Base-by-base conservation (phyloP, 2,113 vertebrate genomes). In the Nettapus auritus region DNA sequence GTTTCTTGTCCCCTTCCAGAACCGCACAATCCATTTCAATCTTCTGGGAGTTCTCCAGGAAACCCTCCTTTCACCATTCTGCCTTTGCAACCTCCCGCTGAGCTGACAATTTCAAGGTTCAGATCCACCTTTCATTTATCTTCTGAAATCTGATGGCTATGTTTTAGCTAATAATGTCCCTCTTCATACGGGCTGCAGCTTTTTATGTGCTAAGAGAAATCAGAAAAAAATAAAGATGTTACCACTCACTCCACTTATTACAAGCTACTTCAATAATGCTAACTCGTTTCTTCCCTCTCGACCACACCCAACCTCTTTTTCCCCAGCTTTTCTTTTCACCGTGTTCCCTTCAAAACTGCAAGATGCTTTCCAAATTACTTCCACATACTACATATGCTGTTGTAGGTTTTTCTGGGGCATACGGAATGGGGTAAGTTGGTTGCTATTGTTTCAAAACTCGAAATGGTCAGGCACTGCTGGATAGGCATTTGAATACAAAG, bases 181-280 rank as follows among this genome's bases (percentile, higher is more conserved):
- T 94, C 93, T 93, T 96, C 93, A 83, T 42, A 70, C 3, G 71
- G 93, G 71, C 63, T 93, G 59, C 59, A 82, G 87, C 52, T 84
- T 95, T 89, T 62, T 70, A 96, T 6, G 71, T 55, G 91, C 93
- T 97, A 96, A 91, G 94, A 96, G 88, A 96, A 96, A 96, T 91
- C 50, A 91, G 79, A 94, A 88, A 89, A 89, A 91, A 93, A 94
- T 38, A 82, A 94, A 85, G 20, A 93, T 10, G 84, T 95, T 95
- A 96, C 89, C 34, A 38, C 46, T 55, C 63, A 77, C 59, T 31
- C 53, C 60, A 38, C 46, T 81, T 52, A 56, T 67, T 63, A 59
- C 28, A 68, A 91, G 75, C 69, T 59, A 36, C 76, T 93, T 86
- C 50, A 77, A 81, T 53, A 66, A 52, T 29, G 67, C 67, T 81